Evolutionary conservation across 53 echinoderm and acorn worm species (phyloP).

Genomic region (Zoroaster sp.): DNA sequence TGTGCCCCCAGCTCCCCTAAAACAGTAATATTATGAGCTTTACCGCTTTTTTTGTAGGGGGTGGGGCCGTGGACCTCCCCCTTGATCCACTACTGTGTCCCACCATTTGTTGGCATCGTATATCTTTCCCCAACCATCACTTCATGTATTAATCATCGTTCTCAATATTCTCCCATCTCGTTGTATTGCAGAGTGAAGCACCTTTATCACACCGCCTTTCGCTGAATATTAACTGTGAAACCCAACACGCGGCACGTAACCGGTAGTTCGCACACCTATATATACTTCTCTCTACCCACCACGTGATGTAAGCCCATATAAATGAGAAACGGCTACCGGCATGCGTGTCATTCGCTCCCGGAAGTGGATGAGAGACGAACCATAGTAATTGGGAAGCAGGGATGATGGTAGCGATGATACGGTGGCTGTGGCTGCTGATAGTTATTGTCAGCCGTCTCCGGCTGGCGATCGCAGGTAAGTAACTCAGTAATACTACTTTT

Average conservation of each 20-base stretch:
- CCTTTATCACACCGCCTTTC: neutral
- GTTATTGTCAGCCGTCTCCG: neutral
- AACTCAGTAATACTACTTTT: neutral
- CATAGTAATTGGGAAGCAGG: neutral
- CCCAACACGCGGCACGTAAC: too few species aligned
- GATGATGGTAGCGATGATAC: slow-evolving; percentile 7
- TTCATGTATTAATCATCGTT: neutral
- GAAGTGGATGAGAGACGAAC: slow-evolving; percentile 3
- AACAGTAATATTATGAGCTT: too few species aligned
- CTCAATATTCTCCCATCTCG: neutral
- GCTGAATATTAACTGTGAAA: slow-evolving; percentile 4
- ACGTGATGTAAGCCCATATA: neutral
- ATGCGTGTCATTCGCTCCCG: slow-evolving; percentile 10
- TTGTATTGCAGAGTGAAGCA: neutral
- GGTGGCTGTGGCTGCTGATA: slow-evolving; percentile 5
- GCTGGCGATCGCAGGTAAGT: slow-evolving; percentile 2
- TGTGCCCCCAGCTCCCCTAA: too few species aligned
- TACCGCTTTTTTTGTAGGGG: too few species aligned
- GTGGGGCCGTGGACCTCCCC: too few species aligned
- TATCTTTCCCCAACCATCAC: neutral
- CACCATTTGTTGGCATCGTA: neutral
- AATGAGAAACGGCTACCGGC: neutral
- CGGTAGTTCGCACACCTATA: too few species aligned
- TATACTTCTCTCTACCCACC: too few species aligned
- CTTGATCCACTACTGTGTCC: too few species aligned